Evolutionary conservation across 1,140 invertebrate species (phyloP), one percentile per base, ranked within the genome.

Genomic region (Bombus confusus): DNA sequence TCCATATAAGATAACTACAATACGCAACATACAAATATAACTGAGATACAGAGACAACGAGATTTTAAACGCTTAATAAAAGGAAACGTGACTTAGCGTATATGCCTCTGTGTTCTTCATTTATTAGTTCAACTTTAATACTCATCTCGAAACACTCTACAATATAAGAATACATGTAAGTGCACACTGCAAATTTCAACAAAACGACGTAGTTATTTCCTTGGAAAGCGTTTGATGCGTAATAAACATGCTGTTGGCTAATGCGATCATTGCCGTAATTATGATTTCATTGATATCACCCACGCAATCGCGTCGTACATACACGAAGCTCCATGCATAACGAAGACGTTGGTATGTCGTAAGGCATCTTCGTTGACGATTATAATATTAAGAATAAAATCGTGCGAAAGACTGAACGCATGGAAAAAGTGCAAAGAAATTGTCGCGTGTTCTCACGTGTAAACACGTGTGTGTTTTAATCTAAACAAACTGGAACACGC

Each of bases 231-330:
- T 28, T 18, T 10, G 2, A 34, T 34, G 64, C 31, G 41, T 69
- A 52, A 37, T 69, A 13, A 28, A 37, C 43, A 41, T 59, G n/a
- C 37, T 34, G 34, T 73, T 73, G 37, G 68, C 34, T 15, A 62
- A 62, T 37, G 62, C 41, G 43, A 62, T 73, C 34, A 39, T 73
- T 34, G 52, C 37, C 5, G 52, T 81, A 81, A 73, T 73, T 39
- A 73, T 41, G 68, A 62, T 72, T 34, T 41, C 79, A 71, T 72
- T 62, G 34, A 73, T 73, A 73, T 73, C 52, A 52, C 41, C 9
- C 2, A 37, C 15, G 34, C 72, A 81, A 73, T 81, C 59, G 22
- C 13, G 12, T 10, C n/a, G 57, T 25, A 31, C 25, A 73, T 81
- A 62, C n/a, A 43, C n/a, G 22, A 52, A 52, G 47, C 18, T 52